Percentiles rank a stretch among this genome's conserved stretches.
Conservation (phyloP, 1,140 invertebrate species). For the Cherax quadricarinatus region DNA sequence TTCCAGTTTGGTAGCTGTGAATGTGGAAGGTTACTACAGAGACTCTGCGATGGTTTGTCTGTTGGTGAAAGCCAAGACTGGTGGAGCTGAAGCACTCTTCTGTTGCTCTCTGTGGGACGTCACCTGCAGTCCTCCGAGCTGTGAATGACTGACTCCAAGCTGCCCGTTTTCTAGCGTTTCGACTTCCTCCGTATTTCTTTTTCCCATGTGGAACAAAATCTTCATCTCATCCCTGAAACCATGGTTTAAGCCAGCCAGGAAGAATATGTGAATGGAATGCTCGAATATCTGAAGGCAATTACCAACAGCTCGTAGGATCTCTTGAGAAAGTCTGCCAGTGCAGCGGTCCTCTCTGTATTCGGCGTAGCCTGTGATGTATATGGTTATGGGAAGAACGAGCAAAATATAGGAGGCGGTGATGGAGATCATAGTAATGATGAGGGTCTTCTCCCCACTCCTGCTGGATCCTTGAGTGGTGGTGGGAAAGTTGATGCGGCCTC, state of each 20-base stretch:
- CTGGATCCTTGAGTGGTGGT: background rate
- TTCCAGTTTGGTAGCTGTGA: no score
- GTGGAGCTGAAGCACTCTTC: background rate
- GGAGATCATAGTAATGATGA: conserved; percentile 45
- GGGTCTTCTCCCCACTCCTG: conserved; percentile 15
- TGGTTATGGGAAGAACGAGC: conserved; percentile 41
- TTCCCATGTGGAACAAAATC: conserved; percentile 15
- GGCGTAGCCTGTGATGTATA: conserved; percentile 44
- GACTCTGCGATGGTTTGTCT: background rate
- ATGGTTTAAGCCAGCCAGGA: conserved; percentile 31
- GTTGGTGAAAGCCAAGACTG: background rate
- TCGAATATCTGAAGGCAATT: conserved; percentile 42
- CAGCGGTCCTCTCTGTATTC: background rate
- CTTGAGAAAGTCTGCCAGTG: background rate
- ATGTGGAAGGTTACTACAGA: background rate
- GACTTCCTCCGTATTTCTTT: background rate
- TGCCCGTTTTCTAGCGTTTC: no score
- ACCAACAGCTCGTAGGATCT: conserved; percentile 44
- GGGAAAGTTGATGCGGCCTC: conserved; percentile 38
- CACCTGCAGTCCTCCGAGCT: no score
- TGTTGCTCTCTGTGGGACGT: no score
- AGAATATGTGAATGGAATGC: conserved; percentile 41
- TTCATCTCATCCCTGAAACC: conserved; percentile 47
- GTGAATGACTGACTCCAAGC: no score
- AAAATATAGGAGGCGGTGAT: conserved; percentile 53